Percentiles rank a stretch among this genome's conserved stretches.
Evolutionary conservation across 92 coral and sea anemone genomes (phyloP).

Genomic region (Paragorgia papillata): DNA sequence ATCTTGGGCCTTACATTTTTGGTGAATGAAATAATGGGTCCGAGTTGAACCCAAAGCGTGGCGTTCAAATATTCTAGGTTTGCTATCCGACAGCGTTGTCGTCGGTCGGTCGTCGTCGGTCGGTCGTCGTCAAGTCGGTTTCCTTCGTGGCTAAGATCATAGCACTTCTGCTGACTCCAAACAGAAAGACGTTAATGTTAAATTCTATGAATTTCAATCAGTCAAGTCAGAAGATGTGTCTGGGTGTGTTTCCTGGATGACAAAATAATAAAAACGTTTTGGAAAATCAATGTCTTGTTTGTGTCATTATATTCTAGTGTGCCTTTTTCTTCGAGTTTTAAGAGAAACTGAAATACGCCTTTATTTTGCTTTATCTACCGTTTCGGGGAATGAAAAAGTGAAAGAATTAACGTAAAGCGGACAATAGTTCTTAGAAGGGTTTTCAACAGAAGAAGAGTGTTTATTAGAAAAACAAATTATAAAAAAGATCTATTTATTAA

Average conservation of each 20-base stretch:
- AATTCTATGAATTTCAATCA: neutral
- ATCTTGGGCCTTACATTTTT: no score
- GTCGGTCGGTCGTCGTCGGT: no score
- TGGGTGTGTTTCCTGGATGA: neutral
- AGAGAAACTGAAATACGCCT: constrained; percentile 3
- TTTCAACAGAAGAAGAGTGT: no score
- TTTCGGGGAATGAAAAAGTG: neutral
- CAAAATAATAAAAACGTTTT: constrained; percentile 5
- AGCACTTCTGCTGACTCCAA: neutral
- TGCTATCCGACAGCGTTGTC: no score
- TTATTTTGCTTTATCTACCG: neutral
- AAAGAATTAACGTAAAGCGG: no score
- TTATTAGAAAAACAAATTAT: no score
- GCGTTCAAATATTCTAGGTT: no score
- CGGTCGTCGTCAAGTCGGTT: neutral
- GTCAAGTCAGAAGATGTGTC: neutral
- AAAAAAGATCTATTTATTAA: no score
- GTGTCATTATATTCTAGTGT: constrained; percentile 31
- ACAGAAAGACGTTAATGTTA: neutral
- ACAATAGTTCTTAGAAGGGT: no score
- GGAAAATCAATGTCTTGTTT: constrained; percentile 23
- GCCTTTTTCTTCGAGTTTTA: neutral
- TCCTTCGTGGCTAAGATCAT: neutral
- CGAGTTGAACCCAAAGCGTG: no score
- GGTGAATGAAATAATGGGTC: no score